phyloP scores from a whole-genome alignment of 2,888 invertebrate genomes.

The Graphium colonna region DNA sequence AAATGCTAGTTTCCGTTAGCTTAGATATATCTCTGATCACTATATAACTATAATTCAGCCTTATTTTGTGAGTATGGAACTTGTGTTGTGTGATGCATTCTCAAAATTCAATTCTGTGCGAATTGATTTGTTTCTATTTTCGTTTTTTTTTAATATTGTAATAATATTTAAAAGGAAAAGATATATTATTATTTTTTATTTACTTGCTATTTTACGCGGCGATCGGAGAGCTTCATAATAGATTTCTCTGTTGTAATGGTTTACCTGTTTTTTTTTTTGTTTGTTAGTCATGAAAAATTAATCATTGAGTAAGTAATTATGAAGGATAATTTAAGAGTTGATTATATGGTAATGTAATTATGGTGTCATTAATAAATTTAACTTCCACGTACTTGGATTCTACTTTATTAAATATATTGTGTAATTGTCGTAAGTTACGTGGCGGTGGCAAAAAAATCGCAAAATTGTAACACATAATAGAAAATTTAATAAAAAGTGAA shows the following conservation, averaged over 20 bases:
- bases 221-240: constrained; percentile 16
- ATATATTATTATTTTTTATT: constrained; percentile 46
- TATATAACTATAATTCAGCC: constrained; percentile 44
- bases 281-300: constrained; percentile 66
- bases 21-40: too few relatives aligned
- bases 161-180: constrained; percentile 49
- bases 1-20: constrained; percentile 60
- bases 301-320: constrained; percentile 67
- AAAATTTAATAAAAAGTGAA: constrained; percentile 76
- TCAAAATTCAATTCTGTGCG: constrained; percentile 44
- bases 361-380: constrained; percentile 74
- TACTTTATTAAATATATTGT: constrained; percentile 76
- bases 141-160: constrained; percentile 41
- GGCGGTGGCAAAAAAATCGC: constrained; percentile 70
- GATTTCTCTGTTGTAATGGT: constrained; percentile 33
- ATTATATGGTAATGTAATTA: constrained; percentile 69
- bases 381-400: constrained; percentile 73
- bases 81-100: constrained; percentile 57
- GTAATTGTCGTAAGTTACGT: constrained; percentile 61
- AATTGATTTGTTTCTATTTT: constrained; percentile 47
- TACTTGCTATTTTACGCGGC: constrained; percentile 6
- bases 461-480: constrained; percentile 76
- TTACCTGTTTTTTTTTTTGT: constrained; percentile 50
- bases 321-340: constrained; percentile 70
- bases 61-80: constrained; percentile 45